Evolutionary conservation across 2,888 invertebrate genomes (phyloP).

Genomic region (Neoascia interrupta): DNA sequence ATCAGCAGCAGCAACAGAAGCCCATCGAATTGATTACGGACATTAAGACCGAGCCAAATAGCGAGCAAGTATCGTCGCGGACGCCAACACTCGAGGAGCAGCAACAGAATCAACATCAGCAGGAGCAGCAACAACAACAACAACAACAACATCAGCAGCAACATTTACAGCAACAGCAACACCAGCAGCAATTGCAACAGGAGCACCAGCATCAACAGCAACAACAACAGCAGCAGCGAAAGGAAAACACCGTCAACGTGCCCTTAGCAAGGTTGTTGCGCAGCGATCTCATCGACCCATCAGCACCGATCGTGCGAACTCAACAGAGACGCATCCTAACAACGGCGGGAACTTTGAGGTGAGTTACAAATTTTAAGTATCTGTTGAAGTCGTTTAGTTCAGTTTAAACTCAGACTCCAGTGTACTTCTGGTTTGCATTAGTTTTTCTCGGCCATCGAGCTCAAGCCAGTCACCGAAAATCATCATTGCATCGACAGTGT

Average conservation of each 20-base stretch:
- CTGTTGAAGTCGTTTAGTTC: no score
- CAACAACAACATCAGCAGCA: slow-evolving; percentile 73
- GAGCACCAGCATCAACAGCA: slow-evolving; percentile 39
- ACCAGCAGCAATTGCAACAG: slow-evolving; percentile 52
- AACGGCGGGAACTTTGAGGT: slow-evolving; percentile 78
- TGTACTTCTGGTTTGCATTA: no score
- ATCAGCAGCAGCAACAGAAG: slow-evolving; percentile 73
- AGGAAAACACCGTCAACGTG: slow-evolving; percentile 50
- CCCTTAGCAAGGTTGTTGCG: slow-evolving; percentile 48
- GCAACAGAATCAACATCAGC: slow-evolving; percentile 73
- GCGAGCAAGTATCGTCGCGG: slow-evolving; percentile 54
- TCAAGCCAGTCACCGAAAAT: no score
- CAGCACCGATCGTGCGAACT: slow-evolving; percentile 72
- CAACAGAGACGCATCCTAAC: slow-evolving; percentile 78
- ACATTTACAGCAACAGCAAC: slow-evolving; percentile 70
- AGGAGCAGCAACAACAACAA: slow-evolving; percentile 72
- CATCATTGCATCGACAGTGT: no score
- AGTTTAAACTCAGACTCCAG: no score
- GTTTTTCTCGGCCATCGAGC: no score
- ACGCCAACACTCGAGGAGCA: slow-evolving; percentile 74
- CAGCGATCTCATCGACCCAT: slow-evolving; percentile 47
- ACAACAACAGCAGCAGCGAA: slow-evolving; percentile 71
- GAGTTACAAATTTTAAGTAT: slow-evolving; percentile 22
- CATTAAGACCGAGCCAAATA: slow-evolving; percentile 56
- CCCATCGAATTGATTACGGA: slow-evolving; percentile 69